A percentile compares a stretch with the other conserved stretches of the same genome.
phyloP scores from a whole-genome alignment of 2,113 vertebrate species.

The Pipa parva region DNA sequence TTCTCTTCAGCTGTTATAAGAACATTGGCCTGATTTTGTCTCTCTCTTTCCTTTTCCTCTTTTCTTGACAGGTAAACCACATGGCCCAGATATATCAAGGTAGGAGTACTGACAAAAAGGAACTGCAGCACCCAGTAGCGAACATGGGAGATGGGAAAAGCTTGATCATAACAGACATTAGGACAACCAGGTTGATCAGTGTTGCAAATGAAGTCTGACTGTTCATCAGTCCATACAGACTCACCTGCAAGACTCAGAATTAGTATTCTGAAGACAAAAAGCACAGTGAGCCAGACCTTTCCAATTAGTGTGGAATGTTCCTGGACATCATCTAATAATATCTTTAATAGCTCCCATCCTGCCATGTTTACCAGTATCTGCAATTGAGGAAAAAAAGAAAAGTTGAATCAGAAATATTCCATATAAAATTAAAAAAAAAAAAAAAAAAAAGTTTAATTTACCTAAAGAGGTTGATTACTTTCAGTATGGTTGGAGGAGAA shows the following conservation, averaged over 20 bases:
- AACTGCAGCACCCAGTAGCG: conserved; percentile 39
- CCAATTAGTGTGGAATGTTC: conserved; percentile 38
- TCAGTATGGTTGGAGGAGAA: too few species aligned
- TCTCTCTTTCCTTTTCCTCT: conserved; percentile 10
- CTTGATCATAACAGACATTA: conserved; percentile 39
- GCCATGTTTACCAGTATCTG: conserved; percentile 57
- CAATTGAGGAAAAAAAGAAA: background rate
- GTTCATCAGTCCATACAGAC: conserved; percentile 43
- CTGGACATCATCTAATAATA: conserved; percentile 61
- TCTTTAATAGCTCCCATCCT: conserved; percentile 67
- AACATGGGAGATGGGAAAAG: conserved; percentile 35
- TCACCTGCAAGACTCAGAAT: conserved; percentile 36
- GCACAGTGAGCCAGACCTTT: conserved; percentile 40
- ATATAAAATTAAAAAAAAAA: too few species aligned
- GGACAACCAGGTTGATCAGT: conserved; percentile 35
- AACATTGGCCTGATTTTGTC: background rate
- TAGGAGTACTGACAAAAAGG: conserved; percentile 34
- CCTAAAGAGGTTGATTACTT: too few species aligned
- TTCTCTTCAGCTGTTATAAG: background rate
- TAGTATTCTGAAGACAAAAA: conserved; percentile 38
- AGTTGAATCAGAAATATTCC: too few species aligned
- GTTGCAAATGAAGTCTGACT: conserved; percentile 40
- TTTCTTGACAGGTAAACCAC: conserved; percentile 31
- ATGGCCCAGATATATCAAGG: conserved; percentile 33
- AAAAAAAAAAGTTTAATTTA: too few species aligned